Evolutionary conservation across 1,140 invertebrate genomes (phyloP), one percentile per base, ranked within the genome.

Genomic region (Armadillidium nasatum): DNA sequence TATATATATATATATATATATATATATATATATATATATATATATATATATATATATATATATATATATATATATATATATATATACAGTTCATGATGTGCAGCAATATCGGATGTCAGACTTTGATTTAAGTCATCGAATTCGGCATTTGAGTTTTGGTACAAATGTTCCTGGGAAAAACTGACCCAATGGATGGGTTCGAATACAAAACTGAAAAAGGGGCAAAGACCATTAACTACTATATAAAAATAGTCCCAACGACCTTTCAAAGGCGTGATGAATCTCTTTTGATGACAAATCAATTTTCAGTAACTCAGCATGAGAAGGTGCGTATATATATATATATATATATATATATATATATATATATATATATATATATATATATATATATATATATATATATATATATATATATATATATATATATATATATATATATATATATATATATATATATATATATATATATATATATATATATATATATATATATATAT

Each of bases 111-210:
- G 68, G 11, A 70, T 21, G 23, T 70, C 68, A 23, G 68, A 70
- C 23, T 70, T 70, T 70, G 68, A 70, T 10, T 33, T 70, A 21
- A 70, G 68, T 21, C 68, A 70, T 23, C 68, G 68, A 11, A 70
- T 70, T 33, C 68, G 68, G 10, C 68, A 70, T 10, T 23, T 70
- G 23, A 70, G 68, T 70, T 70, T 70, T 23, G 68, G 68, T 15
- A 0, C 1, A 23, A 70, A 70, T 33, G 21, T 70, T 70, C 68
- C 68, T 33, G 19, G 68, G 68, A 11, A 70, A 69, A 23, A 70
- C 68, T 1, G 21, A 70, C 22, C 68, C 68, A 1, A 21, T 70
- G 68, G 68, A 70, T 21, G 23, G 68, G 1, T 21, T 70, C 10
- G 23, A 22, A 13, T 33, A 22, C 68, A 21, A 70, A 21, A 70